These are phyloP conservation scores for Tenebrosternarchus preto DNA, from an alignment of 2,113 vertebrate genomes.

Conservation along the genomic window DNA sequence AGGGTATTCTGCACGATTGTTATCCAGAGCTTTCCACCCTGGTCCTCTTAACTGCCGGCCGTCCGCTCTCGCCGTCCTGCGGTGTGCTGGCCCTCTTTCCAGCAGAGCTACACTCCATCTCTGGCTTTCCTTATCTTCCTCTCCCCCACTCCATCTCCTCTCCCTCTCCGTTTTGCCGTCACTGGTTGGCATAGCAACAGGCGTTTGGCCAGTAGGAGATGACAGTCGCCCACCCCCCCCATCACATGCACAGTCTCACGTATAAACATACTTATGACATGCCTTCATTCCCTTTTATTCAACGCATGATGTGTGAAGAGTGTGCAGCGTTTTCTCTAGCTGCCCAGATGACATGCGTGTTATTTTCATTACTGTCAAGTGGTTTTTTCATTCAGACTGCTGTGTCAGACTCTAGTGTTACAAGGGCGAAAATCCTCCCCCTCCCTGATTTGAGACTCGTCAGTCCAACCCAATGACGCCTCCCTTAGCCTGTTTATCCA, in stretches of 20 bases:
- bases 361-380: background rate
- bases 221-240: constrained; percentile 20
- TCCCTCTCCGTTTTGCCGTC: background rate
- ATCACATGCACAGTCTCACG: background rate
- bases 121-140: constrained; percentile 36
- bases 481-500: constrained; percentile 17
- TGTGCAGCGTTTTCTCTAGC: background rate
- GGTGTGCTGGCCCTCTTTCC: background rate
- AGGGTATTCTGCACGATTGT: constrained; percentile 57
- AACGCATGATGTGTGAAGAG: background rate
- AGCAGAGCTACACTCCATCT: constrained; percentile 23
- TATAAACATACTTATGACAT: background rate
- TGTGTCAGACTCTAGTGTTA: constrained; percentile 9
- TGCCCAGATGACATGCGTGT: background rate
- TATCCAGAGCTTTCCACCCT: constrained; percentile 54
- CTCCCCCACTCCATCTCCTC: constrained; percentile 24
- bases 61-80: constrained; percentile 60
- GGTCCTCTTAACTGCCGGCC: constrained; percentile 53
- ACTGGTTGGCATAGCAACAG: constrained; percentile 58
- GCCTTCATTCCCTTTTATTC: background rate
- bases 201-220: constrained; percentile 41
- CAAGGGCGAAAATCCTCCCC: constrained; percentile 13
- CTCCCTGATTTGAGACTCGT: background rate
- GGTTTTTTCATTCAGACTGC: background rate
- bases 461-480: constrained; percentile 44